Evolutionary conservation across 2,888 invertebrate genomes (phyloP).

Genomic region (Stictocephala bisonia): DNA sequence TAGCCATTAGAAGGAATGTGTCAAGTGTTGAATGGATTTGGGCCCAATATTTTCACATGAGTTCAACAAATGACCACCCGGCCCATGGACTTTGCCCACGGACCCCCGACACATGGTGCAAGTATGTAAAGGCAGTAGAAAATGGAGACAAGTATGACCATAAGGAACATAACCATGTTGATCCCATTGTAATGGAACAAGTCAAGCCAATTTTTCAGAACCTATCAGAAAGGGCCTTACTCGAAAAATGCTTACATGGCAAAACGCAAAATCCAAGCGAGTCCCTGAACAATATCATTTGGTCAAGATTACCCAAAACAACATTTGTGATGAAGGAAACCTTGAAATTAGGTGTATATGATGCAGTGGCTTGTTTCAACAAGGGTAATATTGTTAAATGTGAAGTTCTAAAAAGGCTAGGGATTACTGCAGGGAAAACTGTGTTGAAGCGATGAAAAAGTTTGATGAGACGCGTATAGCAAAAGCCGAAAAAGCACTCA

Average conservation of each 20-base stretch:
- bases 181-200: slow-evolving; percentile 11
- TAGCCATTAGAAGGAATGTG: slow-evolving; percentile 55
- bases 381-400: slow-evolving; percentile 3
- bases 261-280: slow-evolving; percentile 12
- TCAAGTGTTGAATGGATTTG: slow-evolving; percentile 56
- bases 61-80: slow-evolving; percentile 56
- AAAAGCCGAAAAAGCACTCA: background rate
- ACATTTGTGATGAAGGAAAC: background rate
- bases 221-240: background rate
- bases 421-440: slow-evolving; percentile 1
- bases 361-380: slow-evolving; percentile 11
- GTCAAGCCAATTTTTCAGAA: slow-evolving; percentile 17
- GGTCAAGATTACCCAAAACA: slow-evolving; percentile 17
- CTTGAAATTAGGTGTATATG: background rate
- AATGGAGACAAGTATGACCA: slow-evolving; percentile 23
- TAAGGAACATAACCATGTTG: slow-evolving; percentile 15
- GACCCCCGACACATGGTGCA: slow-evolving; percentile 55
- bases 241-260: slow-evolving; percentile 11
- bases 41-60: slow-evolving; percentile 57
- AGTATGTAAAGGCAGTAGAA: slow-evolving; percentile 50
- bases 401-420: background rate
- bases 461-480: background rate
- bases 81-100: slow-evolving; percentile 55
- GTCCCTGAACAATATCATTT: slow-evolving; percentile 21
- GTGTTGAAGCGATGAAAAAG: background rate